phyloP scores from a whole-genome alignment of 1,140 invertebrate genomes.

The Eumaeus atala region DNA sequence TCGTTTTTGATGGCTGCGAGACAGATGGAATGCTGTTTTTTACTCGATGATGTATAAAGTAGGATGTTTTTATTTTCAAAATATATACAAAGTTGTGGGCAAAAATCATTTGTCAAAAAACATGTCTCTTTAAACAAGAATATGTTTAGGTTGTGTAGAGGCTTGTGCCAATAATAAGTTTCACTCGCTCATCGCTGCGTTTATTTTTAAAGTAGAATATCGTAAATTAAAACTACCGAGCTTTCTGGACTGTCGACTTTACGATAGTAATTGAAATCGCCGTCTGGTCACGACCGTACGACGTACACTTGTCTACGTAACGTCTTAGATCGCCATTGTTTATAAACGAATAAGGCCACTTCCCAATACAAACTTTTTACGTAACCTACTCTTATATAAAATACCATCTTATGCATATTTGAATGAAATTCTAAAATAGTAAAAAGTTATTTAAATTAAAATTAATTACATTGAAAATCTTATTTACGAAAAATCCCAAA shows the following conservation, averaged over 20 bases:
- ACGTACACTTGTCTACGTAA: constrained; percentile 39
- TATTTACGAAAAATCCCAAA: too few relatives aligned
- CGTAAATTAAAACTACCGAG: constrained; percentile 55
- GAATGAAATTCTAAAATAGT: too few relatives aligned
- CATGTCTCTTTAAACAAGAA: constrained; percentile 11
- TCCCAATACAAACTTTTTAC: too few relatives aligned
- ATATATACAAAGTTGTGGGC: constrained; percentile 34
- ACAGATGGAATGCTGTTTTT: constrained; percentile 68
- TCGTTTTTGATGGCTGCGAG: constrained; percentile 65
- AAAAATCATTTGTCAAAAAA: not conserved
- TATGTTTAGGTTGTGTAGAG: not conserved
- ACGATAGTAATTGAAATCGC: constrained; percentile 69
- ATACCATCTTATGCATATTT: too few relatives aligned
- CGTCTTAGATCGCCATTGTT: constrained; percentile 14
- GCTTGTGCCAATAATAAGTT: not conserved
- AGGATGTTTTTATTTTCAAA: constrained; percentile 32
- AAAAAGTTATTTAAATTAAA: too few relatives aligned
- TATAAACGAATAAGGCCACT: too few relatives aligned
- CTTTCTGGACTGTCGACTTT: constrained; percentile 33
- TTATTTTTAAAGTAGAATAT: constrained; percentile 48
- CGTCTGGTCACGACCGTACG: constrained; percentile 60
- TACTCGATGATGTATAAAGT: constrained; percentile 50
- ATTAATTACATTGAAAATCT: too few relatives aligned
- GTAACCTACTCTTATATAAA: too few relatives aligned
- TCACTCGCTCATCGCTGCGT: constrained; percentile 9